These are phyloP conservation scores for Cnemophilus loriae DNA, from an alignment of 2,113 vertebrate species.

Conservation along the genomic window DNA sequence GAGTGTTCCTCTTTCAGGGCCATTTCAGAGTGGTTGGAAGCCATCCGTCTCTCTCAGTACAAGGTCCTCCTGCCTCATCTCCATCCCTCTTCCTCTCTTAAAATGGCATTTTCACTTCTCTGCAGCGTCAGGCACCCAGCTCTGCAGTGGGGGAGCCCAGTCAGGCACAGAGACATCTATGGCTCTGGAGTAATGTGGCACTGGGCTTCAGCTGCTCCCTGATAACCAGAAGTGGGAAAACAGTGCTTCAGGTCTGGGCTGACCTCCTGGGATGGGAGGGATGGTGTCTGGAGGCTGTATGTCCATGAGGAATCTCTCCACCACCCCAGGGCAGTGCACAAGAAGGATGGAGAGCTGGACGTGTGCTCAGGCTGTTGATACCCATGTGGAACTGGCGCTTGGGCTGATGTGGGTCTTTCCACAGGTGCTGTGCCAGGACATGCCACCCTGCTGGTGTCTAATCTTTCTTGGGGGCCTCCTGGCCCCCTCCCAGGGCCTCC, in stretches of 20 bases:
- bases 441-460: background rate
- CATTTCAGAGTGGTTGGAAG: background rate
- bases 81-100: background rate
- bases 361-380: accelerated
- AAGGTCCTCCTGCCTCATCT: background rate
- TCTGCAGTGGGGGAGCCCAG: background rate
- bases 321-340: accelerated
- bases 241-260: background rate
- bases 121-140: background rate
- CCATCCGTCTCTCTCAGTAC: background rate
- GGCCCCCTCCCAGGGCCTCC: background rate
- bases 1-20: background rate
- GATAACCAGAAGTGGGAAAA: background rate
- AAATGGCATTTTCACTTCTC: background rate
- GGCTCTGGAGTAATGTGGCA: background rate
- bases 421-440: background rate
- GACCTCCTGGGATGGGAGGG: background rate
- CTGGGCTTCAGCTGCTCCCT: background rate
- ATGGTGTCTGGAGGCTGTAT: background rate
- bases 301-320: background rate
- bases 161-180: accelerated
- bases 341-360: background rate
- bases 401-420: background rate
- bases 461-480: background rate
- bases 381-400: background rate